These are phyloP conservation scores for Leptinotarsa defecta DNA, from an alignment of 1,140 invertebrate species.

Conservation along the genomic window DNA sequence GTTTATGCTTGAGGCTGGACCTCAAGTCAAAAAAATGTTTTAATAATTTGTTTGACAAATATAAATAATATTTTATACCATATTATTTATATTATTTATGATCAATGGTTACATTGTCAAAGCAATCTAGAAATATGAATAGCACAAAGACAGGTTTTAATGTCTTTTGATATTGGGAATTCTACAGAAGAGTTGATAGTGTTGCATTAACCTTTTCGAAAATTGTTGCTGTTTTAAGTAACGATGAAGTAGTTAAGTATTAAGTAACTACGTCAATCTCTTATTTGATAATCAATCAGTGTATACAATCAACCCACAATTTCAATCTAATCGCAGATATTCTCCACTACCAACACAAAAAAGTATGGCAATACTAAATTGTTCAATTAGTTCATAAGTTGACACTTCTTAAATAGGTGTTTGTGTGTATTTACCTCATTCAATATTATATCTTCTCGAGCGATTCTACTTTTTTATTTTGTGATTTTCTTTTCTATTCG, in stretches of 20 bases:
- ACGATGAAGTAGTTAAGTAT: not conserved
- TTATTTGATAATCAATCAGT: not conserved
- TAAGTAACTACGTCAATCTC: not conserved
- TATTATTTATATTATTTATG: no score
- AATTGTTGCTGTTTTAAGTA: constrained; percentile 4
- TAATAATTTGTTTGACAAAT: no score
- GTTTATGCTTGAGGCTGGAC: no score
- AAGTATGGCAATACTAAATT: not conserved
- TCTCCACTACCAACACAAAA: no score
- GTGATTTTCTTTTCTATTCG: not conserved
- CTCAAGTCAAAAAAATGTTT: no score
- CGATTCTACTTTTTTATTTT: not conserved
- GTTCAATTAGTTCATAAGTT: constrained; percentile 1
- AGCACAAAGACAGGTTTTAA: no score
- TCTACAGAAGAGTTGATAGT: no score
- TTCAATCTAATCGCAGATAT: not conserved
- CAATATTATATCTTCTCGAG: not conserved
- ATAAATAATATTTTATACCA: no score
- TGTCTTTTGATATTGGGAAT: no score
- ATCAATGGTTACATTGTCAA: no score
- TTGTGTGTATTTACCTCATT: not conserved
- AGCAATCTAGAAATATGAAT: no score
- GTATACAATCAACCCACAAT: not conserved
- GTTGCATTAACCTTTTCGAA: no score
- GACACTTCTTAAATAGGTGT: constrained; percentile 1